A percentile compares a stretch with the other conserved stretches of the same genome.
These are phyloP conservation scores for Ceratina calcarata DNA, from an alignment of 1,140 invertebrate species.

Conservation along the genomic window DNA sequence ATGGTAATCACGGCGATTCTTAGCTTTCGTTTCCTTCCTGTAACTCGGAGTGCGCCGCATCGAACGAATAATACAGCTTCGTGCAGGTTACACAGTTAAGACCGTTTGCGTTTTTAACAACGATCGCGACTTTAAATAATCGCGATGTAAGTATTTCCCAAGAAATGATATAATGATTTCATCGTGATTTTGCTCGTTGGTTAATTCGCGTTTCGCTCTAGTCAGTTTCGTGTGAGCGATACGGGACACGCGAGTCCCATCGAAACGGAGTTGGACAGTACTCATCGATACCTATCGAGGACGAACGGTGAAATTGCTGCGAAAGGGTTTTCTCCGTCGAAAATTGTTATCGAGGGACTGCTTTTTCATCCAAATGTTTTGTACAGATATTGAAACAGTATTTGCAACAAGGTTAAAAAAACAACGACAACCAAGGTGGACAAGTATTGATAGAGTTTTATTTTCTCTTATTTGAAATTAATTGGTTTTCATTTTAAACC, in stretches of 20 bases:
- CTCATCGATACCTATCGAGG: too few species aligned
- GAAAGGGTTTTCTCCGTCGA: too few species aligned
- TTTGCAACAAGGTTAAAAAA: too few species aligned
- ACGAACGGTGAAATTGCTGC: too few species aligned
- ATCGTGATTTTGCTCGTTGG: conserved; percentile 2
- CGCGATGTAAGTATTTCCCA: background rate
- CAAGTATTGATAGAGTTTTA: too few species aligned
- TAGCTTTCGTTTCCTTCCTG: conserved; percentile 10
- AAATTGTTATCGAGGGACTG: too few species aligned
- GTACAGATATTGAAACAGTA: too few species aligned
- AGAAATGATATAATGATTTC: conserved; percentile 13
- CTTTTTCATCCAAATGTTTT: too few species aligned
- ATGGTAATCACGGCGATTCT: background rate
- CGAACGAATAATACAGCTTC: conserved; percentile 25
- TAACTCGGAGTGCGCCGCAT: conserved; percentile 8
- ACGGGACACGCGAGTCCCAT: background rate
- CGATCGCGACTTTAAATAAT: background rate
- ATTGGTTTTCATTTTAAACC: too few species aligned
- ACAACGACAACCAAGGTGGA: too few species aligned
- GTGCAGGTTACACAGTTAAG: background rate
- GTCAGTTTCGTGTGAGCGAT: background rate
- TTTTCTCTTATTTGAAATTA: too few species aligned
- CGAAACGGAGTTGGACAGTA: too few species aligned
- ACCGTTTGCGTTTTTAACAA: background rate
- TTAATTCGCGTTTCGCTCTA: background rate